Base-by-base conservation (phyloP, 2,113 vertebrate genomes). In the Cavia aperea region DNA sequence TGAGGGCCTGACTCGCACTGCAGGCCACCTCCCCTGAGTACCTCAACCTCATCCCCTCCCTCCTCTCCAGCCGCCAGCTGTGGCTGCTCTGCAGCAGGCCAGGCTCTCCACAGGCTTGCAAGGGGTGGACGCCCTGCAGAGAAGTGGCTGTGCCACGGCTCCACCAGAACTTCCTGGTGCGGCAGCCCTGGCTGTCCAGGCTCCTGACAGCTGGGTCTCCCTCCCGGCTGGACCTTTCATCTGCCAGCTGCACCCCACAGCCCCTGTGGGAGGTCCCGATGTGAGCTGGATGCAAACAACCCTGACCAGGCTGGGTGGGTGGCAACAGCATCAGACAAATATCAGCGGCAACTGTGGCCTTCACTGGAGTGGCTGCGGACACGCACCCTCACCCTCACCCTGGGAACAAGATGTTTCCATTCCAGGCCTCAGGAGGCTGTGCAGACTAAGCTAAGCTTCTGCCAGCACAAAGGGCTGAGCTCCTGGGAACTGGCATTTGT, bases 231-330 rank as follows among this genome's bases (percentile, higher is more conserved):
- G 49, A 60, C 29, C 75, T 87, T 56, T 51, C 21, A 10, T 62
- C 81, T 58, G 63, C 8, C 49, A 68, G 65, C n/a, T 31, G 39
- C 19, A 70, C 36, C 68, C 68, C 26, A 10, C 31, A 3, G 19
- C 68, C 19, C 7, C 68, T 5, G 16, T 24, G 24, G 43, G 54
- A 56, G 49, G 36, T 13, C 24, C 18, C 9, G 1, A 33, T 29
- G 12, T 36, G 79, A 46, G 54, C 5, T 11, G 49, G 2, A 43
- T 0, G 0, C 39, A 49, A 39, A 51, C 31, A 46, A 9, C 49
- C 49, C 46, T 63, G 29, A 60, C 43, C 23, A 26, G 46, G 33
- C 81, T 46, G 60, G 18, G 4, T 83, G 24, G 58, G 60, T 60
- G 46, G 65, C 0, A 10, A 82, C 56, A 46, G 58, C 62, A 72